A percentile compares a stretch with the other conserved stretches of the same genome.
These are phyloP conservation scores for Sebastes variabilis DNA, from an alignment of 2,797 vertebrate genomes.

Conservation along the genomic window DNA sequence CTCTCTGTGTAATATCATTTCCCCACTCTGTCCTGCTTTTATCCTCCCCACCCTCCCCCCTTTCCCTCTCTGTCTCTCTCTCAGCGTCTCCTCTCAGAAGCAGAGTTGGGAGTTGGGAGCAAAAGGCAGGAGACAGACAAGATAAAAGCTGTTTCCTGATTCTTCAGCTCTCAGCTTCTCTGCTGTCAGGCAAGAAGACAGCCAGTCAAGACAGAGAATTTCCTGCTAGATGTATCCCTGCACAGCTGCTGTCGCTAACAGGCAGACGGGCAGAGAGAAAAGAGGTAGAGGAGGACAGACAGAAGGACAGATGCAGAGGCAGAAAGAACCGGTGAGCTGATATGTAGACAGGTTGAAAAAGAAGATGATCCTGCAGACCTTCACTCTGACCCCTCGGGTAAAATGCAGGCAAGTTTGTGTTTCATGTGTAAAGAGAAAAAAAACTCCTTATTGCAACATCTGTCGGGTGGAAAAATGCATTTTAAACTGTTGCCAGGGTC, in stretches of 20 bases:
- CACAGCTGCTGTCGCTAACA: slow-evolving; percentile 75
- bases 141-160: slow-evolving; percentile 82
- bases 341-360: slow-evolving; percentile 25
- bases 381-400: neutral
- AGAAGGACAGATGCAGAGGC: slow-evolving; percentile 27
- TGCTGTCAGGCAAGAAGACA: slow-evolving; percentile 79
- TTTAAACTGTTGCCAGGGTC: neutral
- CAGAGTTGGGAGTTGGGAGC: slow-evolving; percentile 76
- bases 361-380: slow-evolving; percentile 14
- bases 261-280: slow-evolving; percentile 54
- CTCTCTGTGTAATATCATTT: slow-evolving; percentile 70
- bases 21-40: slow-evolving; percentile 71
- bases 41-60: slow-evolving; percentile 12
- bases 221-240: slow-evolving; percentile 68
- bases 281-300: slow-evolving; percentile 42
- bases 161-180: slow-evolving; percentile 75
- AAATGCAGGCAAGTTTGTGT: neutral
- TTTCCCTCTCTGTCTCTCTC: slow-evolving; percentile 12
- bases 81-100: slow-evolving; percentile 63
- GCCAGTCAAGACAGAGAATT: slow-evolving; percentile 76
- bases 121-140: slow-evolving; percentile 81
- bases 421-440: neutral
- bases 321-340: slow-evolving; percentile 27
- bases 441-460: neutral
- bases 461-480: neutral